Evolutionary conservation across 2,113 vertebrate species (phyloP).

Genomic region (Zosterops lateralis): DNA sequence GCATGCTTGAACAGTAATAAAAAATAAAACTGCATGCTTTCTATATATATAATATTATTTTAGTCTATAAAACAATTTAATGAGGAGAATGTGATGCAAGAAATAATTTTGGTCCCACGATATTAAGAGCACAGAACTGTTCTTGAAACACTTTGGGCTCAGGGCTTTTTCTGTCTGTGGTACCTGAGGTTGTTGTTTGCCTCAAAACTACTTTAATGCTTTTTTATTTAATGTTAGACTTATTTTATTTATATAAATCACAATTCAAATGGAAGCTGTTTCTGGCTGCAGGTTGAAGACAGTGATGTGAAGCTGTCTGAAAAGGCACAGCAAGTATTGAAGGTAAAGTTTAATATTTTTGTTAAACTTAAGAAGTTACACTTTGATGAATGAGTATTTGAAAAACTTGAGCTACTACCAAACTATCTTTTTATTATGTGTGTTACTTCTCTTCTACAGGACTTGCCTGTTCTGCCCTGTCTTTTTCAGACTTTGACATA

Average conservation of each 20-base stretch:
- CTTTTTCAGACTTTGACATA: neutral
- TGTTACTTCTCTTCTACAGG: neutral
- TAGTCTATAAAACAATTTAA: neutral
- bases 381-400: neutral
- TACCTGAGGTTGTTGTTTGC: neutral
- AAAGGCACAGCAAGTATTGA: constrained; percentile 76
- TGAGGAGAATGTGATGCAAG: neutral
- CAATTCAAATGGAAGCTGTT: neutral
- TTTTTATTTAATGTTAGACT: neutral
- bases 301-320: constrained; percentile 88
- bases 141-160: neutral
- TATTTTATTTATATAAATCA: neutral
- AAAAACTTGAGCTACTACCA: neutral
- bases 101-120: neutral
- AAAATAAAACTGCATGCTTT: neutral
- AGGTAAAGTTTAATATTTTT: neutral
- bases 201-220: neutral
- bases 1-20: neutral
- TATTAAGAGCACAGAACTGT: neutral
- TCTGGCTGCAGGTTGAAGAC: constrained; percentile 83
- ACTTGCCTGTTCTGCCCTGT: neutral
- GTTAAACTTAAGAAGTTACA: neutral
- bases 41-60: neutral
- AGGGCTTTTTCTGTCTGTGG: neutral
- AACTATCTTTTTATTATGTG: neutral